phyloP scores from a whole-genome alignment of 2,113 vertebrate genomes.

The Varanus salvator region DNA sequence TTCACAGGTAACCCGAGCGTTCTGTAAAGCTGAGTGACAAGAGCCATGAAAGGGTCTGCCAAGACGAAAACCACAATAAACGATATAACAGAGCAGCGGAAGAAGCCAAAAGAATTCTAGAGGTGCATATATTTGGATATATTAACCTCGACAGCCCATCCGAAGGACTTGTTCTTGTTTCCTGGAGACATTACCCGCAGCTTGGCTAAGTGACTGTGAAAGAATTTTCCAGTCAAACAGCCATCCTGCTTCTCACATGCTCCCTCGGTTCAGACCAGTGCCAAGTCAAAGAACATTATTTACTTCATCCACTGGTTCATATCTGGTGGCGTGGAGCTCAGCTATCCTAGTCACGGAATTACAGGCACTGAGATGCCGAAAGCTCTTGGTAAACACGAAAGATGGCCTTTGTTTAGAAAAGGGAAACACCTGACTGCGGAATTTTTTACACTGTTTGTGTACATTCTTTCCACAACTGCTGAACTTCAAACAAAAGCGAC shows the following conservation, averaged over 20 bases:
- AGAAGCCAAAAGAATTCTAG: slow-evolving; percentile 45
- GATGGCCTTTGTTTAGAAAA: slow-evolving; percentile 24
- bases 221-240: slow-evolving; percentile 60
- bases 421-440: slow-evolving; percentile 59
- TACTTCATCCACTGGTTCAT: slow-evolving; percentile 55
- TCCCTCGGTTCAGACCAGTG: slow-evolving; percentile 42
- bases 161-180: slow-evolving; percentile 50
- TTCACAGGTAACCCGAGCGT: slow-evolving; percentile 60
- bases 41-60: slow-evolving; percentile 68
- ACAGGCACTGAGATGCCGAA: slow-evolving; percentile 59
- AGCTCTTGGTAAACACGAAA: slow-evolving; percentile 42
- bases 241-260: slow-evolving; percentile 34
- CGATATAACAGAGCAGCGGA: slow-evolving; percentile 62
- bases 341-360: slow-evolving; percentile 41
- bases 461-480: slow-evolving; percentile 58
- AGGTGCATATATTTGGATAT: slow-evolving; percentile 49
- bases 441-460: slow-evolving; percentile 30
- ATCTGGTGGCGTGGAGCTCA: slow-evolving; percentile 62
- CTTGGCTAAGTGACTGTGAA: slow-evolving; percentile 57
- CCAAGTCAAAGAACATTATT: slow-evolving; percentile 59
- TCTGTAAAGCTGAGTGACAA: slow-evolving; percentile 42
- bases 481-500: slow-evolving; percentile 10
- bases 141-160: slow-evolving; percentile 44
- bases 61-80: slow-evolving; percentile 54
- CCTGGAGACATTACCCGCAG: not conserved